Evolutionary conservation across 2,113 vertebrate genomes (phyloP).

Genomic region (Paracanthobrama guichenoti): DNA sequence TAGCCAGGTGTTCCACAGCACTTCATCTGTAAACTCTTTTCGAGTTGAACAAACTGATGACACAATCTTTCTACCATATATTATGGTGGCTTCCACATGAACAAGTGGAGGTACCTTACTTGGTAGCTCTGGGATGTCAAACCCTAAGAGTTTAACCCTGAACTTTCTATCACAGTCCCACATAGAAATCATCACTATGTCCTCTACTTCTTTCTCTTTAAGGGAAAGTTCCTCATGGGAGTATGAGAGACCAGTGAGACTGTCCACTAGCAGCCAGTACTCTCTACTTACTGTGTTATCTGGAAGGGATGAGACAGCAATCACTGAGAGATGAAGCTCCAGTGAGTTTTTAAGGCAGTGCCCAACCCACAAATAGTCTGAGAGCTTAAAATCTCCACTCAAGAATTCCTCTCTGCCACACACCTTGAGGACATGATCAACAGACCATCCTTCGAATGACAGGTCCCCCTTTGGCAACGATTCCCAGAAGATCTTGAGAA

Average conservation of each 20-base stretch:
- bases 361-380: constrained; percentile 73
- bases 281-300: constrained; percentile 63
- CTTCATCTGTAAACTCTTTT: constrained; percentile 72
- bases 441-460: constrained; percentile 50
- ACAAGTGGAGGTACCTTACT: constrained; percentile 65
- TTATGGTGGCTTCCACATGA: constrained; percentile 71
- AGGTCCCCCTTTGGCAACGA: constrained; percentile 52
- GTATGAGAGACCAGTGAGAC: constrained; percentile 71
- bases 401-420: constrained; percentile 77
- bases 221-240: constrained; percentile 75
- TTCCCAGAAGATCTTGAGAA: constrained; percentile 59
- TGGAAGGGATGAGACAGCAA: constrained; percentile 58
- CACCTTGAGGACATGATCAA: constrained; percentile 70
- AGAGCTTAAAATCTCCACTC: constrained; percentile 65
- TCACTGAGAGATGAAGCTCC: constrained; percentile 71
- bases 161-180: constrained; percentile 77
- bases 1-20: constrained; percentile 79
- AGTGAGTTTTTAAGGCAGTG: constrained; percentile 71
- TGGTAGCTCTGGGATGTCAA: constrained; percentile 73
- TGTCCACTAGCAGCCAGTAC: constrained; percentile 74
- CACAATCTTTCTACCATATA: constrained; percentile 73
- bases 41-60: constrained; percentile 67
- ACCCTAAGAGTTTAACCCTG: constrained; percentile 77
- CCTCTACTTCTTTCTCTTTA: constrained; percentile 70
- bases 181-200: constrained; percentile 77